Evolutionary conservation across 2,113 vertebrate genomes (phyloP).

Genomic region (Chauna torquata): DNA sequence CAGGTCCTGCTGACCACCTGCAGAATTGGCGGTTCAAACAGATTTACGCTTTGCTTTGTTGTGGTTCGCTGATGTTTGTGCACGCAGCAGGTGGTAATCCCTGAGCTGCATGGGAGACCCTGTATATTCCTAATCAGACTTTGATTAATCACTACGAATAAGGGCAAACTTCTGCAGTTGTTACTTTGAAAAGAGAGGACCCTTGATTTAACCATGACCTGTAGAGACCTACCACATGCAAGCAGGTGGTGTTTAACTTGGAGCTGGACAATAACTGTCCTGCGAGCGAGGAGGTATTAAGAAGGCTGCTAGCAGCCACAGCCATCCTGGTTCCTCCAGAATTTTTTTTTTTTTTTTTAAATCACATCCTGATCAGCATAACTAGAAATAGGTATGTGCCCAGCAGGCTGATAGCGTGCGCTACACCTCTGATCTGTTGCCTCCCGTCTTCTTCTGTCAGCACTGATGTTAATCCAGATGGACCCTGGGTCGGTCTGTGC

Average conservation of each 20-base stretch:
- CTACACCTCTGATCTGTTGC: neutral
- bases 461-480: neutral
- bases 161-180: neutral
- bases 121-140: neutral
- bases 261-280: neutral
- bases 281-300: neutral
- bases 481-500: neutral
- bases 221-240: fast-evolving
- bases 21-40: neutral
- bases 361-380: neutral
- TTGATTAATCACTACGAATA: neutral
- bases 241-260: neutral
- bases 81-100: neutral
- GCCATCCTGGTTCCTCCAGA: neutral
- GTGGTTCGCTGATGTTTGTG: fast-evolving
- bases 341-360: neutral
- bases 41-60: fast-evolving
- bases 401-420: neutral
- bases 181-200: neutral
- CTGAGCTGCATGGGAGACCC: neutral
- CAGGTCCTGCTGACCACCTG: neutral
- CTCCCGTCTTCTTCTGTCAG: neutral
- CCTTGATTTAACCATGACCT: neutral
- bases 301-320: neutral
- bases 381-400: neutral